Percentiles rank a stretch among this genome's conserved stretches.
phyloP scores from a whole-genome alignment of 2,113 vertebrate genomes.

The Laterallus jamaicensis region DNA sequence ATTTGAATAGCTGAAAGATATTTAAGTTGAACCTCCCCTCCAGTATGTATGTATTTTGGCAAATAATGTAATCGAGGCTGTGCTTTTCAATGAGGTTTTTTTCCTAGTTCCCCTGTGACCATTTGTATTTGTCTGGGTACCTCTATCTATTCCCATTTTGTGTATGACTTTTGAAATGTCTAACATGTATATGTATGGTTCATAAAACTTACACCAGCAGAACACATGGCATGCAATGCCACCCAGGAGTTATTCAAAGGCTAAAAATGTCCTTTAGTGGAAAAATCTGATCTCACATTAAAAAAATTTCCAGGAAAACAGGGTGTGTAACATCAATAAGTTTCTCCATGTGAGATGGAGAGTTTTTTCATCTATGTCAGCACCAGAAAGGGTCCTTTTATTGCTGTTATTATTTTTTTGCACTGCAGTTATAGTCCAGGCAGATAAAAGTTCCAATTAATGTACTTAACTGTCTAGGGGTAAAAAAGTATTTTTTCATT shows the following conservation, averaged over 20 bases:
- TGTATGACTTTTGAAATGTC: background rate
- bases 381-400: background rate
- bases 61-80: background rate
- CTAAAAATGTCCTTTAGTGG: background rate
- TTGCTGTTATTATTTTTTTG: background rate
- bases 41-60: background rate
- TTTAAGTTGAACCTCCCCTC: background rate
- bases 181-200: background rate
- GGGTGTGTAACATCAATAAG: background rate
- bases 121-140: background rate
- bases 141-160: background rate
- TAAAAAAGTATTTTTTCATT: background rate
- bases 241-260: background rate
- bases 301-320: background rate
- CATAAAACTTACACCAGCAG: background rate
- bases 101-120: background rate
- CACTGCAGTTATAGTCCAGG: background rate
- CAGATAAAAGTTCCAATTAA: constrained; percentile 15
- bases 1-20: background rate
- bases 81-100: background rate
- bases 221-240: background rate
- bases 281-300: background rate
- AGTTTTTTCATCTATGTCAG: background rate
- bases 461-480: background rate
- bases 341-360: background rate